phyloP scores from a whole-genome alignment of 1,140 invertebrate genomes.

The Mercenaria mercenaria region DNA sequence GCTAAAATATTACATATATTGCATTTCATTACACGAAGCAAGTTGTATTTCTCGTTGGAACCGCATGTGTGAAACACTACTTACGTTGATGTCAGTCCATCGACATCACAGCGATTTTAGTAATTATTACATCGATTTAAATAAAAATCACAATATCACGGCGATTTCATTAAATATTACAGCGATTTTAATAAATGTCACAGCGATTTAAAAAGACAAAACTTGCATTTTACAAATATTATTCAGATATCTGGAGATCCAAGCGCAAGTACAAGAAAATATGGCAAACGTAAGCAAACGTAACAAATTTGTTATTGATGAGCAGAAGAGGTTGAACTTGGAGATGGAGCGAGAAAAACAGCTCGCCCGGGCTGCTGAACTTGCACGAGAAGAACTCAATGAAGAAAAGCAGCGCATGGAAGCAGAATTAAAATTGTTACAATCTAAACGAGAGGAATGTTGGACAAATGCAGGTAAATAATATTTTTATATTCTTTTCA shows the following conservation, averaged over 20 bases:
- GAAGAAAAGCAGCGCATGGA: constrained; percentile 15
- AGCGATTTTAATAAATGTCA: not conserved
- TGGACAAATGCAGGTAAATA: not conserved
- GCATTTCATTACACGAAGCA: too few species aligned
- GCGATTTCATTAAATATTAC: not conserved
- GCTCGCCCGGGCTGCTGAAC: not conserved
- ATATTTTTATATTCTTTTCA: too few species aligned
- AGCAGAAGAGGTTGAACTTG: not conserved
- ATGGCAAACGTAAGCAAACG: not conserved
- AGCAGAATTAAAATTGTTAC: not conserved
- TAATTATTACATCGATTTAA: too few species aligned
- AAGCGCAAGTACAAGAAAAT: not conserved
- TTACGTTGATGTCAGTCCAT: too few species aligned
- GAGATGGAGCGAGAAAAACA: constrained; percentile 1
- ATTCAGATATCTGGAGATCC: not conserved
- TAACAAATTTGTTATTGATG: not conserved
- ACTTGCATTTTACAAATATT: not conserved
- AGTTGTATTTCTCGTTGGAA: too few species aligned
- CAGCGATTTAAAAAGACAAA: not conserved
- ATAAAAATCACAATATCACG: too few species aligned
- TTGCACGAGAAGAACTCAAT: constrained; percentile 7
- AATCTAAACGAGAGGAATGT: not conserved
- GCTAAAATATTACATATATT: too few species aligned
- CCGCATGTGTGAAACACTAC: too few species aligned
- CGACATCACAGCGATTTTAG: too few species aligned